A percentile compares a stretch with the other conserved stretches of the same genome.
These are phyloP conservation scores for Phorcus lineatus DNA, from an alignment of 2,888 invertebrate genomes.

Conservation along the genomic window DNA sequence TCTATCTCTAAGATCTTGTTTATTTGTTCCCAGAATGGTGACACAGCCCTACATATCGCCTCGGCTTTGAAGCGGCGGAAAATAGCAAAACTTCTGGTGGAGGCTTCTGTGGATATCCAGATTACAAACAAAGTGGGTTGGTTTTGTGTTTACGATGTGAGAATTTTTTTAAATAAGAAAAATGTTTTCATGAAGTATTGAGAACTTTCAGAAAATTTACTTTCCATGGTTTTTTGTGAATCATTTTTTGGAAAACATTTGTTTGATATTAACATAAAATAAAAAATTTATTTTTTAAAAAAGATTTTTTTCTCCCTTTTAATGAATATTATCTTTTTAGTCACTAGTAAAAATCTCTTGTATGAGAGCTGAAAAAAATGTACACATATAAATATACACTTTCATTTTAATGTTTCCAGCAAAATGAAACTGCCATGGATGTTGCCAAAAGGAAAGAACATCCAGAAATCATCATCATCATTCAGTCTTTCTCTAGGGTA, in stretches of 20 bases:
- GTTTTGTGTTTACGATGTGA: neutral
- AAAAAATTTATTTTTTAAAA: too few relatives aligned
- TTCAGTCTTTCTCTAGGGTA: slow-evolving; percentile 78
- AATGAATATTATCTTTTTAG: too few relatives aligned
- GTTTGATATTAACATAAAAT: too few relatives aligned
- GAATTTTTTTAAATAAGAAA: neutral
- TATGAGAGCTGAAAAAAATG: neutral
- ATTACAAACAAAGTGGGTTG: slow-evolving; percentile 83
- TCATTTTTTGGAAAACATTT: too few relatives aligned
- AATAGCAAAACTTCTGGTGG: slow-evolving; percentile 90
- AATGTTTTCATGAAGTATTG: neutral
- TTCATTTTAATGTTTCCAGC: slow-evolving; percentile 75
- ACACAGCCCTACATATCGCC: slow-evolving; percentile 94
- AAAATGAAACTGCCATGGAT: slow-evolving; percentile 91
- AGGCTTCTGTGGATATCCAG: slow-evolving; percentile 86
- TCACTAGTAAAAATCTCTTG: neutral
- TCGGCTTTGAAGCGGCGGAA: slow-evolving; percentile 95
- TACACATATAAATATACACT: neutral
- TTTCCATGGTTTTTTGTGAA: too few relatives aligned
- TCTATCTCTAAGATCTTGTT: neutral
- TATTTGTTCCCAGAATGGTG: slow-evolving; percentile 83
- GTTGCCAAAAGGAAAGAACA: slow-evolving; percentile 92
- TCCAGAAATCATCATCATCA: slow-evolving; percentile 87
- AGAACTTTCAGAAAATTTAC: neutral
- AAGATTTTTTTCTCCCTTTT: too few relatives aligned